These are phyloP conservation scores for Anser cygnoides DNA, from an alignment of 2,113 vertebrate species.

Conservation along the genomic window DNA sequence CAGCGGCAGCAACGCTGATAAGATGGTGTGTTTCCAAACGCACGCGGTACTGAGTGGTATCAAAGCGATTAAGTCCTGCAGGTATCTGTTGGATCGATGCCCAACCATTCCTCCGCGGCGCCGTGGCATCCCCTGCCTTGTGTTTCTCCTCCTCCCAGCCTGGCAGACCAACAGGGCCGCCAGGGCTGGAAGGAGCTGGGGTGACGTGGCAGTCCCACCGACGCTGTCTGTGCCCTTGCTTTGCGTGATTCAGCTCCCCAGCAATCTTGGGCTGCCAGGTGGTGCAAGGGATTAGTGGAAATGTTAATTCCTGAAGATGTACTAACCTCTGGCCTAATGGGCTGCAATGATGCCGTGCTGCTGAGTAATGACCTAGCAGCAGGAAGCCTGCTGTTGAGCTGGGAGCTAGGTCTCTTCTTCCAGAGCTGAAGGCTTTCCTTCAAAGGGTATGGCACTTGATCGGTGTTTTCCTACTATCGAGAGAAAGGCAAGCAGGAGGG, in stretches of 20 bases:
- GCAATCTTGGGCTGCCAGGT: conserved; percentile 4
- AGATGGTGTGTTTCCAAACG: neutral
- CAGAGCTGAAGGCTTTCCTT: neutral
- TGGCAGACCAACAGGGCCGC: neutral
- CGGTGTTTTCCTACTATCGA: neutral
- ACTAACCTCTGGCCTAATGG: neutral
- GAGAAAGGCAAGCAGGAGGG: neutral
- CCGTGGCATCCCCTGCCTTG: neutral
- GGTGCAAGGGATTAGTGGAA: neutral
- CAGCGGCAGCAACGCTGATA: neutral
- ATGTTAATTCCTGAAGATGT: neutral
- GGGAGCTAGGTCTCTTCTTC: neutral
- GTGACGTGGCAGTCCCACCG: neutral
- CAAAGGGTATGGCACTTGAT: neutral
- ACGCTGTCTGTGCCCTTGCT: neutral
- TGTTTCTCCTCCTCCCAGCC: neutral
- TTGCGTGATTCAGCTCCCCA: neutral
- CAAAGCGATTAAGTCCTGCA: neutral
- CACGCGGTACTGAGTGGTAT: neutral
- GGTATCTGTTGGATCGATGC: neutral
- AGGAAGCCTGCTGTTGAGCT: neutral
- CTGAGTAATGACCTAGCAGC: neutral
- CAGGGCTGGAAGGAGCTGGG: neutral
- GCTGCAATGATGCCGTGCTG: neutral
- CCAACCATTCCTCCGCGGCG: neutral